Evolutionary conservation across 2,797 vertebrate species (phyloP).

Genomic region (Alosa sapidissima): DNA sequence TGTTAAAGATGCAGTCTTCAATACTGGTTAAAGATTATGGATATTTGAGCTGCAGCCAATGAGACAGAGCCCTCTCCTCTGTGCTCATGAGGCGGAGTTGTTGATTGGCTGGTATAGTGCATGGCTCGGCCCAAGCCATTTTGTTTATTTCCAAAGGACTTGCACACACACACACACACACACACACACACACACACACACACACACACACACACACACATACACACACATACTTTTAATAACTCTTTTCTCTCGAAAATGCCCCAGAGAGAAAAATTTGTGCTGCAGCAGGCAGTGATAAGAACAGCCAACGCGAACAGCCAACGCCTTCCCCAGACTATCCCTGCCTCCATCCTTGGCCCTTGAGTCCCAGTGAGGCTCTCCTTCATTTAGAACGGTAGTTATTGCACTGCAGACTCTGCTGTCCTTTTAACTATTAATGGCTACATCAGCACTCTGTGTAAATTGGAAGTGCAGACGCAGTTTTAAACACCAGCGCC

Average conservation of each 20-base stretch:
- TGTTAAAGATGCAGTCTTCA: background rate
- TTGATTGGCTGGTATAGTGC: too few species aligned
- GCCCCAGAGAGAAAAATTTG: background rate
- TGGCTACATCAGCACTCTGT: constrained; percentile 60
- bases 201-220: too few species aligned
- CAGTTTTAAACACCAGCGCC: constrained; percentile 38
- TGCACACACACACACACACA: too few species aligned
- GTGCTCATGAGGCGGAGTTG: background rate
- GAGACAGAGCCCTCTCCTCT: background rate
- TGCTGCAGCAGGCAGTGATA: background rate
- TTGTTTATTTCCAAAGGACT: background rate
- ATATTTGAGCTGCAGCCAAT: background rate
- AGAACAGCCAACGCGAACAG: background rate
- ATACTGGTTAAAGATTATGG: background rate
- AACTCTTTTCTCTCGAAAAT: background rate
- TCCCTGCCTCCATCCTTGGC: background rate
- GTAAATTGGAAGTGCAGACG: constrained; percentile 52
- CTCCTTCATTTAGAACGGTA: background rate
- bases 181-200: too few species aligned
- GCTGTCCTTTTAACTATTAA: constrained; percentile 61
- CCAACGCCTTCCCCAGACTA: background rate
- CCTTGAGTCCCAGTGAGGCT: background rate
- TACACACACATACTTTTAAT: too few species aligned
- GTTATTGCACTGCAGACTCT: constrained; percentile 49
- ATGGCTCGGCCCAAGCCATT: background rate